Evolutionary conservation across 2,888 invertebrate genomes (phyloP).

Genomic region (Calameuta idolon): DNA sequence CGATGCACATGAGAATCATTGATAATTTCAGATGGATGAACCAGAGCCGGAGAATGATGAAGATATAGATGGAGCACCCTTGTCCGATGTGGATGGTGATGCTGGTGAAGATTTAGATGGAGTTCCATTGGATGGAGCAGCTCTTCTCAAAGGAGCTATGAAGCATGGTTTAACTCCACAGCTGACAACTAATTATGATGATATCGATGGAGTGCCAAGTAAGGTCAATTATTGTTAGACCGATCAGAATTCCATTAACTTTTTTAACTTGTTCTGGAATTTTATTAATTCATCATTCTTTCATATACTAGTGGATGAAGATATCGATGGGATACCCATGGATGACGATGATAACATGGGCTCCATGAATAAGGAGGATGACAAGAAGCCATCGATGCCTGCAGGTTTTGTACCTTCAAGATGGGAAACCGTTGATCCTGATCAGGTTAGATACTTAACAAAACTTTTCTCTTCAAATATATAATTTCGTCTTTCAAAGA

Average conservation of each 20-base stretch:
- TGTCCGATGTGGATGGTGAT: constrained; percentile 68
- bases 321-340: constrained; percentile 81
- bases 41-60: constrained; percentile 70
- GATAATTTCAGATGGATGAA: constrained; percentile 48
- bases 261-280: not conserved
- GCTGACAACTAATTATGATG: constrained; percentile 69
- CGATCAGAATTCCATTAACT: not conserved
- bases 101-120: constrained; percentile 72
- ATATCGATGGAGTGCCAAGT: constrained; percentile 79
- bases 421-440: constrained; percentile 97
- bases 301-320: constrained; percentile 74
- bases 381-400: constrained; percentile 67
- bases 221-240: constrained; percentile 44
- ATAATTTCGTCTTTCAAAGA: too few relatives aligned
- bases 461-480: too few relatives aligned
- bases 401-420: constrained; percentile 90
- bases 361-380: constrained; percentile 51
- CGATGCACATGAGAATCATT: too few relatives aligned
- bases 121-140: constrained; percentile 83
- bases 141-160: constrained; percentile 79
- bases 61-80: constrained; percentile 78
- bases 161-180: constrained; percentile 68
- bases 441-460: constrained; percentile 69
- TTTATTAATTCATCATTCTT: constrained; percentile 4
- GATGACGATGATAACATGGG: constrained; percentile 64